Conservation (phyloP, 1,140 invertebrate species). For the Asobara japonica region DNA sequence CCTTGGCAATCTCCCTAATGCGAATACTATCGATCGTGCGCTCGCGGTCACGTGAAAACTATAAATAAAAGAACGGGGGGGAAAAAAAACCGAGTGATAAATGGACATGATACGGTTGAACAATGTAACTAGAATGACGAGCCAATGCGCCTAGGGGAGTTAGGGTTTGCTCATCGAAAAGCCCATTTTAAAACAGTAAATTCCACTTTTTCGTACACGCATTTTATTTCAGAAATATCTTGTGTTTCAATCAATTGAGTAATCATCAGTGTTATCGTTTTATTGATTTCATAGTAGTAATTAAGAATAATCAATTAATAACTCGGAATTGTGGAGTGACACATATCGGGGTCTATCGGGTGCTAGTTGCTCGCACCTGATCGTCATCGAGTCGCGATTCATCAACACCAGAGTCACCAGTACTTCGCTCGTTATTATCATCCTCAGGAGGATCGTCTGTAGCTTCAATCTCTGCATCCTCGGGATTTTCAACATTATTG, state of each 20-base stretch:
- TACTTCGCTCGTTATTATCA: conserved; percentile 52
- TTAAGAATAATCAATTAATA: neutral
- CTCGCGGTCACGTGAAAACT: conserved; percentile 2
- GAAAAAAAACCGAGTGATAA: neutral
- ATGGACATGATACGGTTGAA: neutral
- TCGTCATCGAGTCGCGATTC: conserved; percentile 55
- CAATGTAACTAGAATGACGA: neutral
- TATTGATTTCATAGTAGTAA: neutral
- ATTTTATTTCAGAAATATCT: conserved; percentile 3
- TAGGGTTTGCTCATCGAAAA: conserved; percentile 2
- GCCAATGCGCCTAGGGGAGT: conserved; percentile 22
- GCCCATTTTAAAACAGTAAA: conserved; percentile 9
- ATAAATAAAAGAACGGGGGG: neutral
- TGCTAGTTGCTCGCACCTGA: conserved; percentile 50
- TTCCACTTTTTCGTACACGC: conserved; percentile 3
- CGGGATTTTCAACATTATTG: conserved; percentile 58
- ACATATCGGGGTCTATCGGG: neutral
- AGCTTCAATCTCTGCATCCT: conserved; percentile 35
- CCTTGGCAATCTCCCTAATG: conserved; percentile 38
- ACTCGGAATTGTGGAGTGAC: too few relatives aligned
- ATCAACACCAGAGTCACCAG: conserved; percentile 56
- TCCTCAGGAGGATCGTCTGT: too few relatives aligned
- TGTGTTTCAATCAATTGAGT: too few relatives aligned
- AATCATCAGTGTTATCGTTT: too few relatives aligned
- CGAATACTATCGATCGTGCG: conserved; percentile 45